phyloP scores from a whole-genome alignment of 2,797 vertebrate species.

The Sebastes steindachneri region DNA sequence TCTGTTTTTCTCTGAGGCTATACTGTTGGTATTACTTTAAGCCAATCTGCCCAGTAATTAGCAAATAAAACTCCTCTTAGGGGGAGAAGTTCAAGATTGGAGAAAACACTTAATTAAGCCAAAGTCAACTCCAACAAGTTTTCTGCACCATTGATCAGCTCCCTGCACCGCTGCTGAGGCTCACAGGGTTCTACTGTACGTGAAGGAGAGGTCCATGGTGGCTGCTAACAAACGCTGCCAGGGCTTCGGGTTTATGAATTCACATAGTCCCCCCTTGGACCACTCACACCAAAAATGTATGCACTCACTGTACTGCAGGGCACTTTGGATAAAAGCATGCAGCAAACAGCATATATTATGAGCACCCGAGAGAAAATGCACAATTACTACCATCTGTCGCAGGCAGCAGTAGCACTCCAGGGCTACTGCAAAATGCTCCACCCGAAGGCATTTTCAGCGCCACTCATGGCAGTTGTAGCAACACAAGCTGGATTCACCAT shows the following conservation, averaged over 20 bases:
- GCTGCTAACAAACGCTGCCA: slow-evolving; percentile 1
- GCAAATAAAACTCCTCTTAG: slow-evolving; percentile 6
- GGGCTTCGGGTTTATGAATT: slow-evolving; percentile 17
- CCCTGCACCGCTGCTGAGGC: background rate
- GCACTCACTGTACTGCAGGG: slow-evolving; percentile 33
- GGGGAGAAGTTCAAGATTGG: background rate
- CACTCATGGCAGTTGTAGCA: slow-evolving; percentile 21
- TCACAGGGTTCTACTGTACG: background rate
- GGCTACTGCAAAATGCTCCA: slow-evolving; percentile 46
- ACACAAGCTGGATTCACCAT: slow-evolving; percentile 48
- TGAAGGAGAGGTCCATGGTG: background rate
- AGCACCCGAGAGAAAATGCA: slow-evolving; percentile 42
- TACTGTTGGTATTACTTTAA: background rate
- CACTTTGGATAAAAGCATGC: slow-evolving; percentile 66
- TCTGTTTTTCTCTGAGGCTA: background rate
- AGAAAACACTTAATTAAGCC: slow-evolving; percentile 26
- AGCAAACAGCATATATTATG: slow-evolving; percentile 67
- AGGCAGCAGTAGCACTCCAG: slow-evolving; percentile 48
- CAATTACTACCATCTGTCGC: slow-evolving; percentile 61
- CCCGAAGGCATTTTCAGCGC: slow-evolving; percentile 35
- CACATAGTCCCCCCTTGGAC: slow-evolving; percentile 14
- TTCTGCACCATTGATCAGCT: slow-evolving; percentile 16
- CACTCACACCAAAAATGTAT: slow-evolving; percentile 42
- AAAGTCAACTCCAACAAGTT: slow-evolving; percentile 11
- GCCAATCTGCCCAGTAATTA: background rate